A percentile compares a stretch with the other conserved stretches of the same genome.
phyloP scores from a whole-genome alignment of 1,140 invertebrate species.

The Stegodyphus dumicola region DNA sequence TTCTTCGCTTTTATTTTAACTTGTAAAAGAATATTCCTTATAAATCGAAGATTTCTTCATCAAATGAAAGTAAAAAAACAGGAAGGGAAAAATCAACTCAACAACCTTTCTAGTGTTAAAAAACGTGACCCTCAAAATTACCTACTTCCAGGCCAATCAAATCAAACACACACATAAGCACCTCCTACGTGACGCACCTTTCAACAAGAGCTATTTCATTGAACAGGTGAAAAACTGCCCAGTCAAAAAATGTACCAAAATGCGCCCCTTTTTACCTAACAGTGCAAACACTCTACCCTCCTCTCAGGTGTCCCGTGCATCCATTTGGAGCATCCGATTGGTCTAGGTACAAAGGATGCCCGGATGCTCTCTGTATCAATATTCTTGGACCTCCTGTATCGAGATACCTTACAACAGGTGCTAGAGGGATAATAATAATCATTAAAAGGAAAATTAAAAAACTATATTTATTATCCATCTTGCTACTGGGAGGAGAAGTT shows the following conservation, averaged over 20 bases:
- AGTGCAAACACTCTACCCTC: background rate
- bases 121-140: background rate
- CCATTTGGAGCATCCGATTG: background rate
- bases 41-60: too few species aligned
- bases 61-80: too few species aligned
- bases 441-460: constrained; percentile 17
- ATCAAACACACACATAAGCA: too few species aligned
- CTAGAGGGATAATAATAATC: constrained; percentile 15
- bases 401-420: constrained; percentile 4
- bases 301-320: background rate
- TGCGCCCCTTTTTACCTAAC: background rate
- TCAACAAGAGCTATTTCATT: background rate
- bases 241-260: background rate
- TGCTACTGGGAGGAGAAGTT: background rate
- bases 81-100: too few species aligned
- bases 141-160: background rate
- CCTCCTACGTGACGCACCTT: constrained; percentile 28
- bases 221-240: constrained; percentile 17
- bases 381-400: constrained; percentile 4
- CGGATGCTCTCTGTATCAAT: background rate
- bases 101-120: too few species aligned
- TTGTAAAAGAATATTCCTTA: too few species aligned
- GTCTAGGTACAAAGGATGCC: background rate
- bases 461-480: constrained; percentile 6
- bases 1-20: too few species aligned